phyloP scores from a whole-genome alignment of 2,797 vertebrate genomes.

The Macroramphosus scolopax region DNA sequence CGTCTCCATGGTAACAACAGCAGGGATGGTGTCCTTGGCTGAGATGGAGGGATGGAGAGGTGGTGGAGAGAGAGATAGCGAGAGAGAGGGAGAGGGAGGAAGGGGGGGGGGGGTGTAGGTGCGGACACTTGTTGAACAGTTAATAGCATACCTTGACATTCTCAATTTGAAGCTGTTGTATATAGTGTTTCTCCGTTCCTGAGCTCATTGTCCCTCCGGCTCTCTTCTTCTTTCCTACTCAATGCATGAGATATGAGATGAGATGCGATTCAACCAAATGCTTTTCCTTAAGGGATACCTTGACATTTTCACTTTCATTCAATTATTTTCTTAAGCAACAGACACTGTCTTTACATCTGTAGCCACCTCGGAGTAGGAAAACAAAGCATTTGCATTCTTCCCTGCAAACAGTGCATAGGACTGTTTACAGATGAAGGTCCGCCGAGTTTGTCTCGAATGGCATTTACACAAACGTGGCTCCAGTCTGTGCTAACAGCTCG shows the following conservation, averaged over 20 bases:
- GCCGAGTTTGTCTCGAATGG: no score
- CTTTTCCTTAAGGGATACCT: constrained; percentile 19
- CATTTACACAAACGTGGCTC: no score
- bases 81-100: no score
- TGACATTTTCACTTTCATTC: constrained; percentile 52
- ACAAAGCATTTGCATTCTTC: no score
- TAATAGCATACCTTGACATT: constrained; percentile 64
- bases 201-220: constrained; percentile 15
- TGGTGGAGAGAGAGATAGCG: constrained; percentile 22
- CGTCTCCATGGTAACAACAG: constrained; percentile 81
- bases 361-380: no score
- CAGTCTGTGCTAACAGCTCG: no score
- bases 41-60: constrained; percentile 72
- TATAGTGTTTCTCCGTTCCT: constrained; percentile 24
- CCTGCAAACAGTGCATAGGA: no score
- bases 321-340: no score
- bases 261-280: constrained; percentile 2
- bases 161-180: constrained; percentile 44
- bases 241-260: constrained; percentile 21
- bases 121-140: constrained; percentile 68
- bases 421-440: no score
- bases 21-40: constrained; percentile 80
- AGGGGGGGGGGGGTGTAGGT: no score
- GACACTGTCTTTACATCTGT: no score
- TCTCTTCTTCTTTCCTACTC: constrained; percentile 23